Conservation (phyloP, 2,797 vertebrate genomes). For the Nyctibius grandis region DNA sequence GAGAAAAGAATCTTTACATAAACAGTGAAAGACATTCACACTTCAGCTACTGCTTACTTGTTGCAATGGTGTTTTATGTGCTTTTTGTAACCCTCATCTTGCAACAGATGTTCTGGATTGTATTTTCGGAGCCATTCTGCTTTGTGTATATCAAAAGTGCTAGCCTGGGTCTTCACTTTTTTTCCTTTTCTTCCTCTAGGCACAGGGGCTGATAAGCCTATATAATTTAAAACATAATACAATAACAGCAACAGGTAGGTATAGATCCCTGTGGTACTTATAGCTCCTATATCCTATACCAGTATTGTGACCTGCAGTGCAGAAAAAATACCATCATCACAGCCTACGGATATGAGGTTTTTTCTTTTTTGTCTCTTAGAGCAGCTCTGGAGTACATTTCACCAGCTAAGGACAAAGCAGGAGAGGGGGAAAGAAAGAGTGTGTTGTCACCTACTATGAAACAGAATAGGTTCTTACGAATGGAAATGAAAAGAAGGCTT, state of each 20-base stretch:
- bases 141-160: conserved; percentile 97
- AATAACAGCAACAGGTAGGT: neutral
- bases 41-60: conserved; percentile 83
- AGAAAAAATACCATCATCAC: neutral
- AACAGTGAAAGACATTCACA: neutral
- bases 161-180: conserved; percentile 96
- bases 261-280: neutral
- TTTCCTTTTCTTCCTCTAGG: conserved; percentile 97
- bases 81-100: conserved; percentile 98
- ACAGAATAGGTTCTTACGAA: rapidly evolving
- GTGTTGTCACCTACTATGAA: neutral
- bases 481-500: neutral
- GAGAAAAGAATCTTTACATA: neutral
- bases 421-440: neutral
- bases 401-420: neutral
- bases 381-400: neutral
- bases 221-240: neutral
- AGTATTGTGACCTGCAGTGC: neutral
- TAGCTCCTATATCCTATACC: neutral
- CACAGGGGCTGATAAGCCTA: conserved; percentile 94
- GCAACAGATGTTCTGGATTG: conserved; percentile 96
- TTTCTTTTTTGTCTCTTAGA: neutral
- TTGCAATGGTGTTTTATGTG: conserved; percentile 99
- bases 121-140: conserved; percentile 98
- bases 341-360: neutral